Evolutionary conservation across 2,797 vertebrate species (phyloP), one percentile per base, ranked within the genome.

Genomic region (Coendou prehensilis): DNA sequence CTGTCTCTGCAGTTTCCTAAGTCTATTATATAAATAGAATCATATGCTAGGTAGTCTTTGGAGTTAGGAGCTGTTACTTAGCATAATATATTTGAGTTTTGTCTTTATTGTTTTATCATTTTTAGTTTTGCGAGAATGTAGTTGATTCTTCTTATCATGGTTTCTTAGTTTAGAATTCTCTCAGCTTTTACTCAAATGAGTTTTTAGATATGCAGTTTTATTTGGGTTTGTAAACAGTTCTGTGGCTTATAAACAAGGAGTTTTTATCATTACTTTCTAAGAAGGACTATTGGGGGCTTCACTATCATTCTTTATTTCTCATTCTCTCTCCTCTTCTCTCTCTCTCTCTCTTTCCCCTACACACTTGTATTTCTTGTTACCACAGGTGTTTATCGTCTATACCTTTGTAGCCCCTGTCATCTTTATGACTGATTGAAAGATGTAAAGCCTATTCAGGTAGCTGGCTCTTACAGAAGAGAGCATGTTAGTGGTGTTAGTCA

Each of bases 141-240:
- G 9, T 92, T 87, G 4, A 41, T 92, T 79, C 45, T 89, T 91
- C 26, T 23, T 71, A 9, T 82, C 41, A 56, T 92, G 80, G 56
- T 86, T 93, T 88, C 17, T 67, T 84, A 76, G 45, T 84, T 93
- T 71, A 81, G 30, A 83, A 71, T 90, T 80, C 30, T 84, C 3
- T 83, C 17, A 37, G 59, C 79, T 96, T 86, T 80, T 10, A 90
- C 82, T 57, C 47, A 92, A 80, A 75, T 95, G 30, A 28, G 50
- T 73, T 92, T 95, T 91, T 75, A 83, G 59, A 59, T 75, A 18
- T 87, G 50, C 71, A 56, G 41, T 91, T 87, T 91, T 88, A 63
- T 93, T 94, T 94, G 86, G 67, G 52, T 33, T 91, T 91, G 50
- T 73, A 81, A 76, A n/a, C 28, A 59, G 18, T 76, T 84, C 10